Evolutionary conservation across 1,140 invertebrate species (phyloP), one percentile per base, ranked within the genome.

Genomic region (Lysiphlebus fabarum): DNA sequence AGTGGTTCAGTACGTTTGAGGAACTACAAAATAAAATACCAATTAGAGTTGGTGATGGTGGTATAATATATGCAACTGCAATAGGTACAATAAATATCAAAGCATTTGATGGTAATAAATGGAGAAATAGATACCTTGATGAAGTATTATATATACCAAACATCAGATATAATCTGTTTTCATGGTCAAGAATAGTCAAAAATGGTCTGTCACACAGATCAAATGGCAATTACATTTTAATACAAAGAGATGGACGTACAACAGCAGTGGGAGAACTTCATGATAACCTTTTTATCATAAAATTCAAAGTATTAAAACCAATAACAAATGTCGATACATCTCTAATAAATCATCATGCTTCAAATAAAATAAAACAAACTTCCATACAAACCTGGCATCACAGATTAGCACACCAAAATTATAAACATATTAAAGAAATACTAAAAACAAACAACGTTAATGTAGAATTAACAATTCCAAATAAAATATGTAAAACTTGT

Each of bases 71-170:
- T 4, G 65, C 45, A 4, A 44, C 14, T 6, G 63, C 61, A 47
- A 44, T 36, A 42, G 65, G 63, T 8, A 45, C 51, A 9, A 57
- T 61, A 3, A 37, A 57, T 34, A 10, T 57, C 14, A 33, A 12
- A 1, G 34, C 50, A 0, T 58, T 43, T 41, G 53, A 67, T 37
- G 62, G 61, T 26, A 40, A 48, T 0, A 40, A 56, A 6, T 70
- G 62, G 64, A 44, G 41, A 33, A 8, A 47, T 1, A 60, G 55
- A 7, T 9, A 63, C 63, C 61, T 75, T n/a, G 51, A 69, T 2
- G 70, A 76, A 55, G 74, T 78, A 0, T 54, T 75, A 44, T 74
- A 59, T 61, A 70, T 75, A 33, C 74, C 76, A 0, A 66, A 77
- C 12, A 42, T 62, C 1, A 54, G 48, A 12, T 61, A 49, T 12